Evolutionary conservation across 2,888 invertebrate genomes (phyloP).

Genomic region (Hydropsyche betteni): DNA sequence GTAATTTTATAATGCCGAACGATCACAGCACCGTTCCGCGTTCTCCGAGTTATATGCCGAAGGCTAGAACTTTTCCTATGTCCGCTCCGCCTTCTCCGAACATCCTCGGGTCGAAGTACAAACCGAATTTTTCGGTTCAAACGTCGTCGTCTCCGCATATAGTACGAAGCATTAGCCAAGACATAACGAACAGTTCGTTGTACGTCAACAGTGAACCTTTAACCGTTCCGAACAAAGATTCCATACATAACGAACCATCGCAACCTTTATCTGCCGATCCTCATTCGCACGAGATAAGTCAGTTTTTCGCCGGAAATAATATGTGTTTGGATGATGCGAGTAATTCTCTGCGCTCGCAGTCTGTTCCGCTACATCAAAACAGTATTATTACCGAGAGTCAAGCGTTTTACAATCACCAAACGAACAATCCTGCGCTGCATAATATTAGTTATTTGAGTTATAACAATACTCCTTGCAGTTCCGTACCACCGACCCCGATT

Average conservation of each 20-base stretch:
- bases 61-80: constrained; percentile 65
- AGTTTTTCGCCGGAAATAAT: constrained; percentile 67
- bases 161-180: constrained; percentile 56
- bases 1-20: constrained; percentile 60
- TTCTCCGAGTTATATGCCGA: constrained; percentile 56
- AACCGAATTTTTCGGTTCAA: constrained; percentile 55
- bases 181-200: constrained; percentile 9
- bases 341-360: constrained; percentile 74
- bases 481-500: constrained; percentile 74
- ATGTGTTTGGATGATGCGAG: constrained; percentile 58
- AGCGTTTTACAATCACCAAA: constrained; percentile 57
- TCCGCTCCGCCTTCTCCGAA: constrained; percentile 77
- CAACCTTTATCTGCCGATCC: constrained; percentile 64
- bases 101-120: constrained; percentile 62
- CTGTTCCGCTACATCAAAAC: constrained; percentile 77
- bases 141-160: constrained; percentile 60
- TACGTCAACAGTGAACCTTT: constrained; percentile 34
- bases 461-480: constrained; percentile 69
- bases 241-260: constrained; percentile 53
- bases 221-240: constrained; percentile 40
- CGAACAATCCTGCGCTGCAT: constrained; percentile 50
- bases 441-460: constrained; percentile 60
- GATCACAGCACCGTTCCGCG: constrained; percentile 62
- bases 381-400: constrained; percentile 57
- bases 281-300: constrained; percentile 69